A percentile compares a stretch with the other conserved stretches of the same genome.
Conservation (phyloP, 2,113 vertebrate genomes). For the Chaetorhynchus papuensis region DNA sequence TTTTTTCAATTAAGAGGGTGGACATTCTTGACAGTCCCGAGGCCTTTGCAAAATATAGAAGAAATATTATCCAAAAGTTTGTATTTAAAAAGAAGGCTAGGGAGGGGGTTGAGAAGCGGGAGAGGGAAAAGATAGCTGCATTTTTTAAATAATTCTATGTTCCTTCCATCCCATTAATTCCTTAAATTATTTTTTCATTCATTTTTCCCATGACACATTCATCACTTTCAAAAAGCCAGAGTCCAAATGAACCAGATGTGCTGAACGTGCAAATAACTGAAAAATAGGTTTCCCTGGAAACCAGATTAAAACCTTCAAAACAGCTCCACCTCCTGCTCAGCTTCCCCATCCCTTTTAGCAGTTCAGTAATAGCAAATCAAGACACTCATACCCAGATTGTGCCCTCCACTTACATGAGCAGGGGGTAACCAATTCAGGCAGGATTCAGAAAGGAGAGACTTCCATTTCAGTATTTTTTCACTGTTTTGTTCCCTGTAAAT, state of each 20-base stretch:
- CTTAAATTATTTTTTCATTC: slow-evolving; percentile 49
- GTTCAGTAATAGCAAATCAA: slow-evolving; percentile 52
- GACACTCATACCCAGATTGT: slow-evolving; percentile 31
- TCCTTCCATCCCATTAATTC: slow-evolving; percentile 46
- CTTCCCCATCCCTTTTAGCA: slow-evolving; percentile 15
- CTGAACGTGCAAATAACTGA: slow-evolving; percentile 53
- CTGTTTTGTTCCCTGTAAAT: slow-evolving; percentile 1
- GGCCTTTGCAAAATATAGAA: not conserved
- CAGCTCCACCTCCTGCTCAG: slow-evolving; percentile 51
- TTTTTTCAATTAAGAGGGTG: not conserved
- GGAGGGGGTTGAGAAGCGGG: not conserved
- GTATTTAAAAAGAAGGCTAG: not conserved
- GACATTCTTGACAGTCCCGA: not conserved
- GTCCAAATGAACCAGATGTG: slow-evolving; percentile 63
- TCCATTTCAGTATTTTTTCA: slow-evolving; percentile 5
- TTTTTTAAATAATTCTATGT: not conserved
- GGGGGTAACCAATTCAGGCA: slow-evolving; percentile 33
- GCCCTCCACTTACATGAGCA: slow-evolving; percentile 30
- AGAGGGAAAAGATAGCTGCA: not conserved
- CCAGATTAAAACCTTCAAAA: slow-evolving; percentile 46
- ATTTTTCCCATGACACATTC: slow-evolving; percentile 34
- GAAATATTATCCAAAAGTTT: not conserved
- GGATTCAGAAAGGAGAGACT: not conserved
- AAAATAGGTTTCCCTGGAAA: slow-evolving; percentile 62
- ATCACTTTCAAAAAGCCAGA: slow-evolving; percentile 27